Evolutionary conservation across 2,888 invertebrate genomes (phyloP), one percentile per base, ranked within the genome.

Genomic region (Drosophila rellima): DNA sequence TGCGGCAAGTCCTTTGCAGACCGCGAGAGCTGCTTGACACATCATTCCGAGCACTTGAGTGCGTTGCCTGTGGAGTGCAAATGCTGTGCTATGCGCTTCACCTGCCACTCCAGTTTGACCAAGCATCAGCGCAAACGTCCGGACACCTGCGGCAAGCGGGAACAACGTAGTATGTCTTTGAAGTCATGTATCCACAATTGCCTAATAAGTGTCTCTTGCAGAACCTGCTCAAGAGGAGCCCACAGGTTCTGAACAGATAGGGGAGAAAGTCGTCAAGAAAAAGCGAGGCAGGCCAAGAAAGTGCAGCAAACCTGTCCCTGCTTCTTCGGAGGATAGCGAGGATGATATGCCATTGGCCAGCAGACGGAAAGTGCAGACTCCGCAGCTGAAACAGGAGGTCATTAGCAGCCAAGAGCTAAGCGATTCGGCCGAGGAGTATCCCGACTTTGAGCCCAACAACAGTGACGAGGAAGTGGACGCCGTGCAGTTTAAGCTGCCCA

Each of bases 71-170:
- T 91, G 15, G 89, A 86, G 47, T 94, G 94, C 72, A 91, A 92
- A 65, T 91, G 92, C n/a, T 94, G 94, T 76, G 91, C 91, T 1
- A 90, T 91, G 39, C 89, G 93, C 26, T 94, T 94, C 80, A 93
- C 93, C 1, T 94, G 93, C 70, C 88, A 92, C 44, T 93, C 93
- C 3, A 94, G 93, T 89, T 83, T 94, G 18, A 90, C 92, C 17
- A 93, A 93, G 75, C 94, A 94, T 80, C 90, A 93, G 33, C 88
- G 90, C 8, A 92, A 92, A n/a, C 92, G 93, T 54, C 92, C 93
- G 0, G 91, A 88, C 26, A 92, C 92, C 7, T 94, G 94, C 78
- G 93, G 93, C 2, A 80, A 90, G 13, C 80, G 89, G 0, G 79
- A 90, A 33, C 91, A 82, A 13, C 54, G 55, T 31, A 42, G 70